Percentiles rank a stretch among this genome's conserved stretches.
Conservation (phyloP, 2,797 vertebrate species). For the Meda fulgida region DNA sequence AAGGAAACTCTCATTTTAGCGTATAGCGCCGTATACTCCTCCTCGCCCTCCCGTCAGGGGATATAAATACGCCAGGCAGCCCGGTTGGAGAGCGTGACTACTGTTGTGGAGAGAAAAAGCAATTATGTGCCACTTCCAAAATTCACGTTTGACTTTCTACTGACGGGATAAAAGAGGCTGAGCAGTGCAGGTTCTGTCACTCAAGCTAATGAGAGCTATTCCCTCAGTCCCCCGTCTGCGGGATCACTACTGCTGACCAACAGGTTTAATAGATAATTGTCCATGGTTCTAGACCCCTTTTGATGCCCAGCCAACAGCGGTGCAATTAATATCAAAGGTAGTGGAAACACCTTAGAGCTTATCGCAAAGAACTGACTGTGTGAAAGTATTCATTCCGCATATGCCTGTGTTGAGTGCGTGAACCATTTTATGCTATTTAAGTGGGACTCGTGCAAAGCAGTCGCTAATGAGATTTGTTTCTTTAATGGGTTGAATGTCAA, state of each 20-base stretch:
- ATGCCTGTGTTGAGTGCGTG: slow-evolving; percentile 1
- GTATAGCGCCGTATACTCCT: background rate
- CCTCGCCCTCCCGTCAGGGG: slow-evolving; percentile 24
- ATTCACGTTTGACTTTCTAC: slow-evolving; percentile 68
- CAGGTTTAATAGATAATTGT: slow-evolving; percentile 60
- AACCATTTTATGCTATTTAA: slow-evolving; percentile 26
- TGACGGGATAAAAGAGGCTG: slow-evolving; percentile 62
- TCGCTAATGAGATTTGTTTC: slow-evolving; percentile 42
- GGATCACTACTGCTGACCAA: slow-evolving; percentile 62
- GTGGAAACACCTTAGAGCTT: slow-evolving; percentile 55
- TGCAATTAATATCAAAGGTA: slow-evolving; percentile 59
- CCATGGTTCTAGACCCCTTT: slow-evolving; percentile 52
- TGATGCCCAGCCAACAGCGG: slow-evolving; percentile 39
- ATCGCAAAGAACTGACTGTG: slow-evolving; percentile 34
- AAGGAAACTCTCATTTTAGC: slow-evolving; percentile 6
- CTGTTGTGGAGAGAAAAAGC: slow-evolving; percentile 83
- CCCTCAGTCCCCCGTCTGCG: slow-evolving; percentile 65
- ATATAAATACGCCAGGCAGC: slow-evolving; percentile 53
- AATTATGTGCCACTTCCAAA: slow-evolving; percentile 82
- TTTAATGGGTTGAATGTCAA: slow-evolving; percentile 39
- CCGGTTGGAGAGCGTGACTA: slow-evolving; percentile 68
- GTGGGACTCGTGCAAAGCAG: slow-evolving; percentile 33
- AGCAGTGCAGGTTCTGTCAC: slow-evolving; percentile 74
- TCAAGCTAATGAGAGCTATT: slow-evolving; percentile 76
- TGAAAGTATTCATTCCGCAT: slow-evolving; percentile 42